Evolutionary conservation across 1,140 invertebrate species (phyloP).

Genomic region (Drosophila miranda): DNA sequence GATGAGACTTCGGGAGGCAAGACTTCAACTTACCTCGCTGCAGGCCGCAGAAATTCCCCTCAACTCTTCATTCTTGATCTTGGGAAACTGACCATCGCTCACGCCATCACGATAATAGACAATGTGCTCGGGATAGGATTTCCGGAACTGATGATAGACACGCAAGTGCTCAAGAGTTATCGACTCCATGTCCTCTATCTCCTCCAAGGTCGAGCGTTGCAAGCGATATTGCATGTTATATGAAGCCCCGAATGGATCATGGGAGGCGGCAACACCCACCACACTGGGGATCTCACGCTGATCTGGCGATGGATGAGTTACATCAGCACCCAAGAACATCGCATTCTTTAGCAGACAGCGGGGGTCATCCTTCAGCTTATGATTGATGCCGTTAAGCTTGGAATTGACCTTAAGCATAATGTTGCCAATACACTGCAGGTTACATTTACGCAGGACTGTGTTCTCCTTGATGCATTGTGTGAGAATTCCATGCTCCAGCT

Average conservation of each 20-base stretch:
- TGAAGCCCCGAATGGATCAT: conserved; percentile 85
- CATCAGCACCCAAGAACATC: conserved; percentile 93
- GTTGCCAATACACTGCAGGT: conserved; percentile 85
- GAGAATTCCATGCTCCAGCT: conserved; percentile 88
- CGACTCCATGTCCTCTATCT: conserved; percentile 88
- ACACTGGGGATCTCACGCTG: conserved; percentile 89
- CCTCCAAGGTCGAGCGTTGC: conserved; percentile 88
- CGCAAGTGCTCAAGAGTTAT: conserved; percentile 85
- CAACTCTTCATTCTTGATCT: conserved; percentile 83
- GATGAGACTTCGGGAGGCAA: neutral
- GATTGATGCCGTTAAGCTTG: conserved; percentile 93
- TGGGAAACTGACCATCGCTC: conserved; percentile 92
- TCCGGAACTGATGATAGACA: conserved; percentile 83
- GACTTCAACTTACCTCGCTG: conserved; percentile 23
- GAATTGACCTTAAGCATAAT: conserved; percentile 92
- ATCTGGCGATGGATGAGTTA: conserved; percentile 92
- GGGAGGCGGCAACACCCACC: conserved; percentile 90
- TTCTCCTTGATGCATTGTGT: conserved; percentile 91
- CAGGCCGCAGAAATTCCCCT: conserved; percentile 57
- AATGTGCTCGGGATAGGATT: conserved; percentile 85
- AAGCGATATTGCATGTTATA: conserved; percentile 89
- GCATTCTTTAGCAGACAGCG: conserved; percentile 62
- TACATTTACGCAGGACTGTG: conserved; percentile 82
- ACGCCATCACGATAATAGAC: conserved; percentile 94
- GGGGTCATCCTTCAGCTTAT: conserved; percentile 83